phyloP scores from a whole-genome alignment of 2,888 invertebrate species.

The Hypselothyrea guttata region DNA sequence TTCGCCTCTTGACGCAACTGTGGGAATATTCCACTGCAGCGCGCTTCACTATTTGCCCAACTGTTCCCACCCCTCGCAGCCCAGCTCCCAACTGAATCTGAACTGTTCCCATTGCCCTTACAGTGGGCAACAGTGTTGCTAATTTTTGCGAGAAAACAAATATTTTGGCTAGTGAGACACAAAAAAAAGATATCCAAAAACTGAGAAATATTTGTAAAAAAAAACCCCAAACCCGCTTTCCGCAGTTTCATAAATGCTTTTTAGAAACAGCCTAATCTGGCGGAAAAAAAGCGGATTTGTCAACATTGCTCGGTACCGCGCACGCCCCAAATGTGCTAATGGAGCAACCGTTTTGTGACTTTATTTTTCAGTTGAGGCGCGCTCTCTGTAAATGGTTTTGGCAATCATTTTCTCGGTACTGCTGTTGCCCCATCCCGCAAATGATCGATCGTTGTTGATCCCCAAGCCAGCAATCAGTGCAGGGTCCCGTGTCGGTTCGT shows the following conservation, averaged over 20 bases:
- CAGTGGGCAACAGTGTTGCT: too few relatives aligned
- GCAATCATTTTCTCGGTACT: slow-evolving; percentile 29
- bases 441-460: slow-evolving; percentile 45
- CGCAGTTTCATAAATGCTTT: too few relatives aligned
- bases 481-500: slow-evolving; percentile 28
- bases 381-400: slow-evolving; percentile 45
- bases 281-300: too few relatives aligned
- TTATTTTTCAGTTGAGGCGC: slow-evolving; percentile 21
- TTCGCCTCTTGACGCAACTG: slow-evolving; percentile 54
- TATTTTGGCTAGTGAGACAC: too few relatives aligned
- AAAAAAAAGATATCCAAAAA: too few relatives aligned
- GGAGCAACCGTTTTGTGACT: slow-evolving; percentile 63
- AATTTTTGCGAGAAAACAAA: too few relatives aligned
- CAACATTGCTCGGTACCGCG: too few relatives aligned
- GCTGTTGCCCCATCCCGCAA: slow-evolving; percentile 9
- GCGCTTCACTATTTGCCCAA: slow-evolving; percentile 49
- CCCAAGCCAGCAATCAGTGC: slow-evolving; percentile 40
- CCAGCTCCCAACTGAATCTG: not conserved
- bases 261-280: too few relatives aligned
- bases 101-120: not conserved
- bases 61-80: not conserved
- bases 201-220: too few relatives aligned
- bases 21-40: slow-evolving; percentile 72
- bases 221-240: too few relatives aligned
- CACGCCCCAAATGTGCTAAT: slow-evolving; percentile 67